Percentiles rank a stretch among this genome's conserved stretches.
phyloP scores from a whole-genome alignment of 2,113 vertebrate species.

The Alouatta palliata region DNA sequence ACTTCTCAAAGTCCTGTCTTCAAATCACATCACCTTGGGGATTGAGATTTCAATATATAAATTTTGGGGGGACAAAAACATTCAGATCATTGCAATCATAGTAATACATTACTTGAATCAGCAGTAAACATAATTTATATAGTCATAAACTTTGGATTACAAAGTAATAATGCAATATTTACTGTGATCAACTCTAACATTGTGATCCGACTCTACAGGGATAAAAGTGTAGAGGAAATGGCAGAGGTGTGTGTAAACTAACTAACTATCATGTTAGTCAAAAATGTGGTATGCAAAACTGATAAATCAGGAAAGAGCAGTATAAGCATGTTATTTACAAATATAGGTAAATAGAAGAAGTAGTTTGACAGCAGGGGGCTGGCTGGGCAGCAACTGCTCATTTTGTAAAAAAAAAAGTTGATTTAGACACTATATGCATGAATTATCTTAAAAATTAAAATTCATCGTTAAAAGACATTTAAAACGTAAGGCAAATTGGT shows the following conservation, averaged over 20 bases:
- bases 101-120: background rate
- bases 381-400: background rate
- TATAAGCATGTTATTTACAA: background rate
- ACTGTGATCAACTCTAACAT: background rate
- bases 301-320: background rate
- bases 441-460: conserved; percentile 12
- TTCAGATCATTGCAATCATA: background rate
- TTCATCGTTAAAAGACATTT: background rate
- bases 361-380: background rate
- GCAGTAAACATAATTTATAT: background rate
- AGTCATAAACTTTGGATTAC: background rate
- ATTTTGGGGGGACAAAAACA: background rate
- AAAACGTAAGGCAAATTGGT: background rate
- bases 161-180: background rate
- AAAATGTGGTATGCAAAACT: background rate
- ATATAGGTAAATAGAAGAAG: background rate
- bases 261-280: background rate
- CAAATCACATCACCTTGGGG: background rate
- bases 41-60: background rate
- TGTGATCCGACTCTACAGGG: background rate
- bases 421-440: background rate
- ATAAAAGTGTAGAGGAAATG: background rate
- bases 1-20: background rate
- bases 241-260: background rate
- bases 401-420: background rate